Evolutionary conservation across 2,888 invertebrate species (phyloP).

Genomic region (Linyphia triangularis): DNA sequence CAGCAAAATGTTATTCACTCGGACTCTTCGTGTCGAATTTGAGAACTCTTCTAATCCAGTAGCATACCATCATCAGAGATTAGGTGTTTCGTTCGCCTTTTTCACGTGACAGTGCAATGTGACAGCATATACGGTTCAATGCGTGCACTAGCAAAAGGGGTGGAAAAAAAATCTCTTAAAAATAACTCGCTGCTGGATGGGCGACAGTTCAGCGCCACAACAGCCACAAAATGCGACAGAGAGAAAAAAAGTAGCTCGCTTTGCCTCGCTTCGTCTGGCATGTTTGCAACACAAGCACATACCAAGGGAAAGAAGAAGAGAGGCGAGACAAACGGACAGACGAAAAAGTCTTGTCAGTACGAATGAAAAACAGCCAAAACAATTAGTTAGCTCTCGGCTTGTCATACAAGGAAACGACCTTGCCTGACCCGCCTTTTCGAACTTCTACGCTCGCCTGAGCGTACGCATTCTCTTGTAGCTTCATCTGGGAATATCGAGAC

Average conservation of each 20-base stretch:
- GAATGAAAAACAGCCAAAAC: constrained; percentile 67
- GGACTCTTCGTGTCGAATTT: background rate
- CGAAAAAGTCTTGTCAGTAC: constrained; percentile 39
- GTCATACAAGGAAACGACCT: constrained; percentile 71
- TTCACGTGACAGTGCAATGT: background rate
- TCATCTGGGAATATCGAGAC: no score
- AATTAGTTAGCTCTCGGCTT: constrained; percentile 59
- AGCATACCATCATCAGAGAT: background rate
- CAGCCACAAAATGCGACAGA: background rate
- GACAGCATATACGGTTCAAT: background rate
- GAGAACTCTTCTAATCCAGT: background rate
- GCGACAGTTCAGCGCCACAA: background rate
- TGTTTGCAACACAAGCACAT: constrained; percentile 28
- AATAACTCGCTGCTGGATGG: background rate
- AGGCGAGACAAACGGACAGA: constrained; percentile 66
- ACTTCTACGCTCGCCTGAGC: constrained; percentile 33
- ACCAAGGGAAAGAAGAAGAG: constrained; percentile 38
- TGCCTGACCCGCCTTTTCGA: constrained; percentile 56
- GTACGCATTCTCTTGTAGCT: background rate
- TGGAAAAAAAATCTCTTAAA: background rate
- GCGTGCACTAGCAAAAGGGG: background rate
- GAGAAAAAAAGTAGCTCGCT: background rate
- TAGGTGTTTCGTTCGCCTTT: background rate
- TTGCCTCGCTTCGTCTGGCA: constrained; percentile 42
- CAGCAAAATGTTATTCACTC: background rate